Base-by-base conservation (phyloP, 2,888 invertebrate genomes). In the Drosophila tripunctata region DNA sequence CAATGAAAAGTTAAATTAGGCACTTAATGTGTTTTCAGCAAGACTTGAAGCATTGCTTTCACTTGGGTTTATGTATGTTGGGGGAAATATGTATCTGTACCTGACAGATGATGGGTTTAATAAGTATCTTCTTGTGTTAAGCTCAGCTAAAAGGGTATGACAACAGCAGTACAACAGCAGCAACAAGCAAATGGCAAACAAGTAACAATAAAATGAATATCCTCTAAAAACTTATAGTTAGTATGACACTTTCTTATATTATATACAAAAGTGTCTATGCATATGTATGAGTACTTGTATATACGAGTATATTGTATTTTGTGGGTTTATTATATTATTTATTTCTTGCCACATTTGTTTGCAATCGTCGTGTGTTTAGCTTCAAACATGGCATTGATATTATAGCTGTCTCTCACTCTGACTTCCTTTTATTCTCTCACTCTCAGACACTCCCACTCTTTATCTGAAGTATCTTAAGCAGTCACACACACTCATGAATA, bases 401-500 rank as follows among this genome's bases (percentile, higher is more conserved):
- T 48, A 30, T 55, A 14, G 43, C 45, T 12, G 12, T 15, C 36
- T 8, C 19, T 30, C 15, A 14, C 24, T 10, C 33, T 14, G 5
- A 12, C 21, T 24, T 15, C 10, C 7, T 3, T 6, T 10, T n/a
- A 2, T 22, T 27, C 30, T 33, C 36, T 43, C 15, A 1, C 27
- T 31, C 12, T 65, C 19, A 24, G 27, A 24, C 30, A 14, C 5
- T 19, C 10, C n/a, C n/a, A n/a, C n/a, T 33, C 31, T 21, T 40
- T 50, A 38, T 41, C 50, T 52, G 17, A 14, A 73, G 77, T 79
- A 76, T 76, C 87, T 86, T 73, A 76, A 79, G 87, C 68, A 77
- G 58, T 73, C 44, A 68, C 62, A 64, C 62, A 57, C 64, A 70
- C 63, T 80, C 80, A 81, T 81, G 87, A 81, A 81, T 81, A 81